Evolutionary conservation across 64 coral and sea anemone species (phyloP), one percentile per base, ranked within the genome.

Genomic region (Dendrophyllia cribrosa): DNA sequence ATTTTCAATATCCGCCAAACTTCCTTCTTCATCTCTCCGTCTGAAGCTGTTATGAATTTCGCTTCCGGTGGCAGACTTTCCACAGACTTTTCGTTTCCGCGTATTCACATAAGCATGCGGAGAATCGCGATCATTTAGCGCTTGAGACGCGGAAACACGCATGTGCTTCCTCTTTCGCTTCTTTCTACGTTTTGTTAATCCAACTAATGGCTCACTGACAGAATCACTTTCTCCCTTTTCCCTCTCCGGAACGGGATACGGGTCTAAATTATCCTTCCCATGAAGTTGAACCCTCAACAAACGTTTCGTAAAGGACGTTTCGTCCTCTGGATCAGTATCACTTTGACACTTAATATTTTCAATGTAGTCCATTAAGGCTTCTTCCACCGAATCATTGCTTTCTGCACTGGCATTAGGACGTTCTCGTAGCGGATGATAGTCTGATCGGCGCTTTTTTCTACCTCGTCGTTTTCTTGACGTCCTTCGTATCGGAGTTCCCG

Each of bases 301-400:
- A 23, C 92, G 92, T 67, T 91, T 97, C 25, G 91, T 87, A 44
- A 75, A 86, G 1, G 72, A 61, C 11, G 86, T 71, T 55, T 88
- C 68, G 76, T 89, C 63, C 16, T 97, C 94, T 20, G 92, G 85
- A 55, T 96, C 95, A 9, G 92, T 91, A 80, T 97, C 95, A 63
- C 95, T 97, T 55, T 97, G 95, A 73, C 87, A 91, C 92, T 94
- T 97, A 17, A 97, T 97, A 47, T 97, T 97, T 91, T 94, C 95
- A 51, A 97, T 93, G 51, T 97, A 97, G 71, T 97, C 95, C 52
- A 94, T 97, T 19, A 97, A 65, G 10, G 95, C 95, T 72, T 97
- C 95, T 74, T 97, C 95, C 15, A 97, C 88, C 4, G 95, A 97
- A 91, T 97, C 95, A 75, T 97, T 97, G 55, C 92, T 97, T 76